These are phyloP conservation scores for Ophiothrix spiculata DNA, from an alignment of 35 echinoderm and acorn worm genomes.

Conservation along the genomic window DNA sequence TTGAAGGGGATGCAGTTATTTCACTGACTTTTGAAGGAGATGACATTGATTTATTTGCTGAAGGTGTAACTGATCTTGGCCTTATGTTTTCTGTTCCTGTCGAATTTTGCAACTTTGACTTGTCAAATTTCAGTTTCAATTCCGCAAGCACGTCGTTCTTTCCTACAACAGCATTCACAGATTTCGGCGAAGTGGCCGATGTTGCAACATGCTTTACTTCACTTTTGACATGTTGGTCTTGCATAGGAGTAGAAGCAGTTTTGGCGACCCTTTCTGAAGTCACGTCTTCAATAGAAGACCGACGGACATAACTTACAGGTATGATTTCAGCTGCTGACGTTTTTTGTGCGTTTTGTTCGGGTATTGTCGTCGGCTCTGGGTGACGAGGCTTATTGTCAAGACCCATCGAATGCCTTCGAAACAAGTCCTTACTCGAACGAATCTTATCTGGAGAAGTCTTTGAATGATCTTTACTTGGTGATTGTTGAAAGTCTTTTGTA, in stretches of 20 bases:
- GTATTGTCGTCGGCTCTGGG: background rate
- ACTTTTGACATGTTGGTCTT: too few species aligned
- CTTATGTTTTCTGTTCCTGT: too few species aligned
- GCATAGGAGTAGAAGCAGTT: background rate
- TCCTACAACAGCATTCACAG: too few species aligned
- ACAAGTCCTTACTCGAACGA: background rate
- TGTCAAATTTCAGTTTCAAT: too few species aligned
- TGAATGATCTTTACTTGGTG: background rate
- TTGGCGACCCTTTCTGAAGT: background rate
- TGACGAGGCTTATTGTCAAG: background rate
- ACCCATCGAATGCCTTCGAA: background rate
- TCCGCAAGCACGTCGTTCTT: too few species aligned
- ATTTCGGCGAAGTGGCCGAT: too few species aligned
- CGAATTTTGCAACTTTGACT: too few species aligned
- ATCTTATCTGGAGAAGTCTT: background rate
- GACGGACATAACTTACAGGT: background rate
- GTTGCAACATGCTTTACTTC: too few species aligned
- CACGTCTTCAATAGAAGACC: background rate
- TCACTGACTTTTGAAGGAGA: too few species aligned
- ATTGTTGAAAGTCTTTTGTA: background rate
- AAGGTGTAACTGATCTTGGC: too few species aligned
- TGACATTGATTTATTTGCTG: too few species aligned
- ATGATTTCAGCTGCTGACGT: background rate
- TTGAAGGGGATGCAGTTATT: too few species aligned
- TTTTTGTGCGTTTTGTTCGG: background rate